Evolutionary conservation across 2,888 invertebrate species (phyloP).

Genomic region (Ecdyonurus torrentis): DNA sequence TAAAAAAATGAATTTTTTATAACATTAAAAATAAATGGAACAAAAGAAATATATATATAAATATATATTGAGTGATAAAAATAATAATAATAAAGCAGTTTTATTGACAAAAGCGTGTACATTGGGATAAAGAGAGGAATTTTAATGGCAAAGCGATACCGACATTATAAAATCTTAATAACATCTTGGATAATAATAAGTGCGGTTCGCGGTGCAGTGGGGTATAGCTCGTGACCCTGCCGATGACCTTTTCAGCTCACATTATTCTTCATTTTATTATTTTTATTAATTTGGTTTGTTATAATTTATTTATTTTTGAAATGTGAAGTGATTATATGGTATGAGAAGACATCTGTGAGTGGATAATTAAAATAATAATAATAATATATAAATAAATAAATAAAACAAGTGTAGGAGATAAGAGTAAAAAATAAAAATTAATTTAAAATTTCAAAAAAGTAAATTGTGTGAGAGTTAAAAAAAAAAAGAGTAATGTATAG

Average conservation of each 20-base stretch:
- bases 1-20: too few relatives aligned
- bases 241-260: background rate
- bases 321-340: background rate
- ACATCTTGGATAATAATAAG: background rate
- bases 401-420: too few relatives aligned
- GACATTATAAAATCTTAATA: background rate
- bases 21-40: too few relatives aligned
- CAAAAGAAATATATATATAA: background rate
- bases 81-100: too few relatives aligned
- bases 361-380: too few relatives aligned
- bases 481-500: too few relatives aligned
- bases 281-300: background rate
- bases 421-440: too few relatives aligned
- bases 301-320: background rate
- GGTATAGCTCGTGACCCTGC: background rate
- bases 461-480: too few relatives aligned
- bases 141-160: background rate
- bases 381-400: too few relatives aligned
- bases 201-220: background rate
- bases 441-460: too few relatives aligned
- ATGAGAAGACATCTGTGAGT: background rate
- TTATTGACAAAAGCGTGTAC: background rate
- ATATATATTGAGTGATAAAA: background rate
- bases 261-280: background rate
- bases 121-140: background rate